Evolutionary conservation across 2,888 invertebrate genomes (phyloP), one percentile per base, ranked within the genome.

Genomic region (Geophilus truncorum): DNA sequence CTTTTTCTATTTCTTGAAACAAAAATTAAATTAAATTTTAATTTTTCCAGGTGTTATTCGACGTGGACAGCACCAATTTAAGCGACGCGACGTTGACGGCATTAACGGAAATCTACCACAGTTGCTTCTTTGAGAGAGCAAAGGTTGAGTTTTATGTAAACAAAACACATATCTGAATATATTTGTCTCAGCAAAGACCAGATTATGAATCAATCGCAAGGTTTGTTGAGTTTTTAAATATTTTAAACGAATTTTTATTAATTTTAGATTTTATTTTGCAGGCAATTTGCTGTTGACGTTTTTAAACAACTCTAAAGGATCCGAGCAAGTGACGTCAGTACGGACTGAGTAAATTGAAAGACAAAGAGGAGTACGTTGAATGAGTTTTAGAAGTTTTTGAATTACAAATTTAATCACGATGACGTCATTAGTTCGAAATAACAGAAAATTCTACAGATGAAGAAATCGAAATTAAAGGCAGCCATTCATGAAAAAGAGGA

Each of bases 81-180:
- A n/a, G n/a, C n/a, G n/a, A n/a, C n/a, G n/a, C n/a, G n/a, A n/a
- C n/a, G n/a, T n/a, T n/a, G n/a, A n/a, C n/a, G n/a, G n/a, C n/a
- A n/a, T n/a, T n/a, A n/a, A n/a, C n/a, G n/a, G n/a, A n/a, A n/a
- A n/a, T n/a, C n/a, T n/a, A n/a, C n/a, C 86, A 86, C 81, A 86
- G 86, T 82, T 86, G 87, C 84, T 86, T 85, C 82, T 85, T 87
- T n/a, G 70, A 84, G 85, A 21, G 86, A 86, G 34, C 86, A 86
- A 83, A 83, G 85, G 23, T 83, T 84, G 77, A 84, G 82, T 77
- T 79, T 82, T 10, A 81, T 81, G 30, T 84, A 84, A 21, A 81
- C 82, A 7, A 81, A 84, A 45, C 85, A 86, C 18, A 85, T 86
- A 40, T 85, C 86, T 1, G 86, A 86, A 6, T 86, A 84, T 79